Evolutionary conservation across 2,888 invertebrate genomes (phyloP).

Genomic region (Archips xylosteana): DNA sequence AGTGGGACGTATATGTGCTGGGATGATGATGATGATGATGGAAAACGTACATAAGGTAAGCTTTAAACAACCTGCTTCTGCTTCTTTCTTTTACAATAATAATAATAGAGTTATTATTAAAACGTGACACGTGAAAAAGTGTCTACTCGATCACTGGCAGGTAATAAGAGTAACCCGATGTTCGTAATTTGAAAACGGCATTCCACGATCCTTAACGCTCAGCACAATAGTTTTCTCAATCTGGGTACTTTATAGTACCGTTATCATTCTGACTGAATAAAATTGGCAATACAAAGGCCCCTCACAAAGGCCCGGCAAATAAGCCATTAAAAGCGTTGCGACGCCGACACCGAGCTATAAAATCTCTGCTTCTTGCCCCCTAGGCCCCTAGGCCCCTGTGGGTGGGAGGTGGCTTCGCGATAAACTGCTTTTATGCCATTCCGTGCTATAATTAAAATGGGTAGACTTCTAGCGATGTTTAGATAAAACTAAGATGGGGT

Average conservation of each 20-base stretch:
- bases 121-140: too few relatives aligned
- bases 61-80: too few relatives aligned
- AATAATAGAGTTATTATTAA: too few relatives aligned
- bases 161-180: background rate
- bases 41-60: too few relatives aligned
- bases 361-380: slow-evolving; percentile 84
- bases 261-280: slow-evolving; percentile 75
- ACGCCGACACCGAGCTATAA: slow-evolving; percentile 75
- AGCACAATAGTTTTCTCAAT: slow-evolving; percentile 39
- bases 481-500: slow-evolving; percentile 40
- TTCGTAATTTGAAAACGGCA: slow-evolving; percentile 4
- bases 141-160: background rate
- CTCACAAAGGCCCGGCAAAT: slow-evolving; percentile 79
- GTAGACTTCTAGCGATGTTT: slow-evolving; percentile 66
- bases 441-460: slow-evolving; percentile 82
- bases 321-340: slow-evolving; percentile 84
- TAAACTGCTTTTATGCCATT: slow-evolving; percentile 83
- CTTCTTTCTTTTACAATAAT: too few relatives aligned
- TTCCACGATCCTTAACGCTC: background rate
- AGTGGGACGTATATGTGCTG: too few relatives aligned
- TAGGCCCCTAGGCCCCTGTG: slow-evolving; percentile 49
- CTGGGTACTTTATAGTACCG: slow-evolving; percentile 54
- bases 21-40: too few relatives aligned
- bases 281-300: slow-evolving; percentile 77
- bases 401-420: slow-evolving; percentile 49